These are phyloP conservation scores for Tridacna gigas DNA, from an alignment of 2,888 invertebrate genomes.

Conservation along the genomic window DNA sequence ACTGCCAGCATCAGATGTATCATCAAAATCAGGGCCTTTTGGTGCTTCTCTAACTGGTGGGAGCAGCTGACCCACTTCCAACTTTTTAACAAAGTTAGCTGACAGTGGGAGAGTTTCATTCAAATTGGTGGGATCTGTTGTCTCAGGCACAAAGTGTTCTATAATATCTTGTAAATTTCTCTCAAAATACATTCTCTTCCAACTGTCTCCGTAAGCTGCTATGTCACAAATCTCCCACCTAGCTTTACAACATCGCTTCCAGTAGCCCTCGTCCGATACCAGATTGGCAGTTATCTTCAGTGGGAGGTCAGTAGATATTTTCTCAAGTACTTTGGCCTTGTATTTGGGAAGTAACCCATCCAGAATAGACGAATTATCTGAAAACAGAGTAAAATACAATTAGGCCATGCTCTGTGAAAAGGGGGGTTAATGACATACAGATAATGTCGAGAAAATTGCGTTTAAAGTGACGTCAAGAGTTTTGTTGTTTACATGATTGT, in stretches of 20 bases:
- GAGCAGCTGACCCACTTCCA: constrained; percentile 83
- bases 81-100: constrained; percentile 81
- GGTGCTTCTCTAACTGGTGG: constrained; percentile 84
- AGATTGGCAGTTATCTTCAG: constrained; percentile 84
- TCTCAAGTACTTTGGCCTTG: constrained; percentile 82
- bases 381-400: constrained; percentile 36
- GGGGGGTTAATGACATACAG: too few relatives aligned
- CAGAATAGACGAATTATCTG: constrained; percentile 83
- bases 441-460: too few relatives aligned
- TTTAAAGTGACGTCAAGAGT: too few relatives aligned
- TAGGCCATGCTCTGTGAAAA: not conserved
- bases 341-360: constrained; percentile 81
- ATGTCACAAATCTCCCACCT: constrained; percentile 84
- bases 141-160: constrained; percentile 84
- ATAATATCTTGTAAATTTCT: constrained; percentile 83
- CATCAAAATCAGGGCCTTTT: constrained; percentile 82
- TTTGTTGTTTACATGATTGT: too few relatives aligned
- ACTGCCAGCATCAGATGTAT: constrained; percentile 82
- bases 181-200: constrained; percentile 85
- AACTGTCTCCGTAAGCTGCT: constrained; percentile 80
- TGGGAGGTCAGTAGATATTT: constrained; percentile 82
- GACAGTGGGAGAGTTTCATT: constrained; percentile 81
- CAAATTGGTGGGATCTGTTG: constrained; percentile 80
- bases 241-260: constrained; percentile 84
- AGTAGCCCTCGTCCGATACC: constrained; percentile 84